Conservation (phyloP, 2,888 invertebrate genomes). For the Thecophora atra region DNA sequence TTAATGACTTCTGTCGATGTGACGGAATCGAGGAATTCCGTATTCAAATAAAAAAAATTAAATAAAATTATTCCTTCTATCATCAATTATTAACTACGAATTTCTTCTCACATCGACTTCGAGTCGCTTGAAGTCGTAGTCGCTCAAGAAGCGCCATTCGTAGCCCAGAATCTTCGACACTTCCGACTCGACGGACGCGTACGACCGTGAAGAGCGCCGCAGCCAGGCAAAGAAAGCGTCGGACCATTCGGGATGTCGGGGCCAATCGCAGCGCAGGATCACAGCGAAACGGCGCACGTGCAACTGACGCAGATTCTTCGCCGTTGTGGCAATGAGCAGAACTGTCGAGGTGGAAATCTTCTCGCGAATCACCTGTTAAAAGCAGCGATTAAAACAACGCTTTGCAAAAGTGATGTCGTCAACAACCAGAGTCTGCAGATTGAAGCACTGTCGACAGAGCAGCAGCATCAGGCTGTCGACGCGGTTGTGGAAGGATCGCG, state of each 20-base stretch:
- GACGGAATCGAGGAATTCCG: no score
- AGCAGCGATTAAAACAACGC: slow-evolving; percentile 5
- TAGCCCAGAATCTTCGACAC: slow-evolving; percentile 75
- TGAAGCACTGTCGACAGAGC: slow-evolving; percentile 74
- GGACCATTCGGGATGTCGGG: slow-evolving; percentile 73
- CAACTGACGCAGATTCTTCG: slow-evolving; percentile 71
- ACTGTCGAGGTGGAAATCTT: slow-evolving; percentile 81
- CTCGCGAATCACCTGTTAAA: slow-evolving; percentile 74
- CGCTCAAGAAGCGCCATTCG: slow-evolving; percentile 75
- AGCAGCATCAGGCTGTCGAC: slow-evolving; percentile 75
- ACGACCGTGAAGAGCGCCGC: slow-evolving; percentile 71
- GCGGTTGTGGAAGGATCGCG: slow-evolving; percentile 75
- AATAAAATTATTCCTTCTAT: neutral
- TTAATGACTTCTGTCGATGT: no score
- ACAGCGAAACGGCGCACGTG: slow-evolving; percentile 78
- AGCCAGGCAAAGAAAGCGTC: slow-evolving; percentile 76
- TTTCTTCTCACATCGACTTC: slow-evolving; percentile 58
- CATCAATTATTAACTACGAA: slow-evolving; percentile 28
- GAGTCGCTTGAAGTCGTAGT: slow-evolving; percentile 72
- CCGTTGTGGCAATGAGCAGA: slow-evolving; percentile 74
- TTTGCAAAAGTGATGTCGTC: neutral
- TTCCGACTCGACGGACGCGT: slow-evolving; percentile 74
- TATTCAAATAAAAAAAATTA: no score
- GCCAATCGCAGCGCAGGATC: slow-evolving; percentile 77
- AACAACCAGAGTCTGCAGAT: slow-evolving; percentile 74